These are phyloP conservation scores for Iphiclides podalirius DNA, from an alignment of 2,888 invertebrate genomes.

Conservation along the genomic window DNA sequence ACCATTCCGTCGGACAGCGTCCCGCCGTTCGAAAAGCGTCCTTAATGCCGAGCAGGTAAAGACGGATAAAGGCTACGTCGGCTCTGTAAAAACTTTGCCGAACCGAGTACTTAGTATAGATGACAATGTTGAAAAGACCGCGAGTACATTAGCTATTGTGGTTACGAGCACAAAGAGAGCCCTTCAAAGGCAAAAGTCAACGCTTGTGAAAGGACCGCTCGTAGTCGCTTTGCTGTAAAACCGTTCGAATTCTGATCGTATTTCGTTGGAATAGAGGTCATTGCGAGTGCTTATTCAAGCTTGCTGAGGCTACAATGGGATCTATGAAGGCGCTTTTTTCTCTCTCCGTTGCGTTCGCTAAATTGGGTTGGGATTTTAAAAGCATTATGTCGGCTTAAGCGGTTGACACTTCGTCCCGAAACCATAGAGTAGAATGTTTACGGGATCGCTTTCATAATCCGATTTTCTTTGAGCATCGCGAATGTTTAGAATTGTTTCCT, in stretches of 20 bases:
- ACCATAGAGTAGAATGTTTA: slow-evolving; percentile 53
- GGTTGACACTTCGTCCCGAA: slow-evolving; percentile 55
- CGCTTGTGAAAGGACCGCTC: slow-evolving; percentile 41
- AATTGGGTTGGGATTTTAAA: slow-evolving; percentile 68
- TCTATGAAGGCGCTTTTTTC: slow-evolving; percentile 26
- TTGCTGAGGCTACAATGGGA: slow-evolving; percentile 22
- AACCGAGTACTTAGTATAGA: slow-evolving; percentile 68
- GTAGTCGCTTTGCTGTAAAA: slow-evolving; percentile 10
- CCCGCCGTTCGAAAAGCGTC: slow-evolving; percentile 24
- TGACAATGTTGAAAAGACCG: slow-evolving; percentile 75
- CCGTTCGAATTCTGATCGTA: slow-evolving; percentile 15
- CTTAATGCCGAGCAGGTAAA: slow-evolving; percentile 23
- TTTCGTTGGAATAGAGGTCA: not conserved
- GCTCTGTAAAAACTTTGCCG: slow-evolving; percentile 26
- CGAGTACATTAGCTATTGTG: slow-evolving; percentile 75
- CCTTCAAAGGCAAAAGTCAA: slow-evolving; percentile 61
- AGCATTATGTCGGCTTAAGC: slow-evolving; percentile 46
- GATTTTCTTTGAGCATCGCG: slow-evolving; percentile 40
- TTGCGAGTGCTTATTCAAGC: too few species aligned
- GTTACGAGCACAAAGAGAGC: slow-evolving; percentile 47
- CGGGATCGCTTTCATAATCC: slow-evolving; percentile 55
- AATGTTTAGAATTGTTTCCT: slow-evolving; percentile 57
- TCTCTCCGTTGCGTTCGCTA: slow-evolving; percentile 34
- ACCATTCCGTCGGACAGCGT: slow-evolving; percentile 9
- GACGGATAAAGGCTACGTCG: not conserved